Evolutionary conservation across 2,888 invertebrate genomes (phyloP).

Genomic region (Monopis laevigella): DNA sequence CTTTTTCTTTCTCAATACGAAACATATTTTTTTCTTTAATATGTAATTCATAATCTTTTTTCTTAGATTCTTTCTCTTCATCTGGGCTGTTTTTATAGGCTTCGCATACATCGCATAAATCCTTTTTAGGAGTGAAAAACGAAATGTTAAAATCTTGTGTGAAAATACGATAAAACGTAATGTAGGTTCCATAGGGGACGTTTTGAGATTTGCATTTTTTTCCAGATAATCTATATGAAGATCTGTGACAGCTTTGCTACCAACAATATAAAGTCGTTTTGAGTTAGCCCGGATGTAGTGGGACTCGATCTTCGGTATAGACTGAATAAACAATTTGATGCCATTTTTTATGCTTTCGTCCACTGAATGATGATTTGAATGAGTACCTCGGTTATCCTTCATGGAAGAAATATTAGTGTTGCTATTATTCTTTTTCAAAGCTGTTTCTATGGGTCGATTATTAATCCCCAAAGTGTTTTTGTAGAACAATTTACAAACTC

Average conservation of each 20-base stretch:
- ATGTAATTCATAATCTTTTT: too few species aligned
- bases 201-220: slow-evolving; percentile 3
- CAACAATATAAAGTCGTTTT: slow-evolving; percentile 11
- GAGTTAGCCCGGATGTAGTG: slow-evolving; percentile 19
- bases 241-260: slow-evolving; percentile 17
- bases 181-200: slow-evolving; percentile 14
- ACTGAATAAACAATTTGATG: slow-evolving; percentile 11
- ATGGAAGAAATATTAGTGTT: neutral
- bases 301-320: slow-evolving; percentile 18
- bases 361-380: slow-evolving; percentile 16
- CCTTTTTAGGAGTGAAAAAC: too few species aligned
- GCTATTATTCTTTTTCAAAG: slow-evolving; percentile 18
- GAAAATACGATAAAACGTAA: slow-evolving; percentile 22
- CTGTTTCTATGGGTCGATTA: slow-evolving; percentile 19
- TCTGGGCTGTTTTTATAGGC: slow-evolving; percentile 17
- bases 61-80: slow-evolving; percentile 22
- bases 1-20: too few species aligned
- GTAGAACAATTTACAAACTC: slow-evolving; percentile 17
- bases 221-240: neutral
- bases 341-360: slow-evolving; percentile 16
- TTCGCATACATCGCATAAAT: slow-evolving; percentile 17
- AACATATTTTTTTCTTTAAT: too few species aligned
- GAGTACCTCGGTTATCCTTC: slow-evolving; percentile 15
- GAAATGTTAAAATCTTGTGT: slow-evolving; percentile 21
- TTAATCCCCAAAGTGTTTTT: slow-evolving; percentile 19